Base-by-base conservation (phyloP, 2,113 vertebrate species). In the Psilopogon haemacephalus region DNA sequence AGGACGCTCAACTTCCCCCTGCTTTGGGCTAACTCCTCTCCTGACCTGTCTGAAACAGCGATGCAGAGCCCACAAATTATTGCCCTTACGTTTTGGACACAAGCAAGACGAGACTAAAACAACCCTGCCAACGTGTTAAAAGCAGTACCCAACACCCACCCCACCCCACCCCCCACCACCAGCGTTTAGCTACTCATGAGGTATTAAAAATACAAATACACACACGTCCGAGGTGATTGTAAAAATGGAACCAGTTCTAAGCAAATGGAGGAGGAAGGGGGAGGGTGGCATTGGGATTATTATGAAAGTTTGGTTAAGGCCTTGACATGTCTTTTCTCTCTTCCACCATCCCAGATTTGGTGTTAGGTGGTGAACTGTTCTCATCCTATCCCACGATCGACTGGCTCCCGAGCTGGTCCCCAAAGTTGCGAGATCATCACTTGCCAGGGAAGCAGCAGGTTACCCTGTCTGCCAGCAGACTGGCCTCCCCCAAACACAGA, bases 41-140 rank as follows among this genome's bases (percentile, higher is more conserved):
- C 95, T 23, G 10, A 72, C 84, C 95, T 93, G 88, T 90, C 95
- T 58, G 54, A 93, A 95, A 71, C 84, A 88, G 95, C 95, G 84
- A 79, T 35, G 79, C 94, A 97, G 95, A 97, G 94, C 96, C 90
- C 86, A 97, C 94, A 97, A 97, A 70, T 98, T 98, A 98, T 98
- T 98, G 98, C 98, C 97, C 96, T 98, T 76, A 97, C 97, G 94
- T 96, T 96, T 96, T 94, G 94, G 90, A 96, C 94, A 97, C 93
- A 96, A 97, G 97, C 96, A 93, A 97, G 96, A 97, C 95, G 81
- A 95, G 79, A 96, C 88, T 93, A 93, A 95, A 93, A 95, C 86
- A 85, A 95, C 85, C 86, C 93, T 92, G 93, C 96, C n/a, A 89
- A 75, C 56, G 80, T 9, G 56, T 76, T 95, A 93, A 95, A 95